Conservation (phyloP, 2,797 vertebrate genomes). For the Allochrocebus solatus region DNA sequence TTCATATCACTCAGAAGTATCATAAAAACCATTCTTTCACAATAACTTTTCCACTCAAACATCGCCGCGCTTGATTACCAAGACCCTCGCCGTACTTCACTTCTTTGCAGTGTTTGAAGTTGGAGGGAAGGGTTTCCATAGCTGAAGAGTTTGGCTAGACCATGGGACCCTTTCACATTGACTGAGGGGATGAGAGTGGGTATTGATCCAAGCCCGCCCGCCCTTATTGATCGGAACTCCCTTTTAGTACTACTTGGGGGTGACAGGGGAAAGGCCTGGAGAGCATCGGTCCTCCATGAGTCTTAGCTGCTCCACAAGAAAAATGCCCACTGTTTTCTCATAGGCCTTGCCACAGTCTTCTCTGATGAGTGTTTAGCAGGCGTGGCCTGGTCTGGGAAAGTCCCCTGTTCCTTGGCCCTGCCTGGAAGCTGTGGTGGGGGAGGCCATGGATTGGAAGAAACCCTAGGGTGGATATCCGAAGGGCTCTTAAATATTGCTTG, state of each 20-base stretch:
- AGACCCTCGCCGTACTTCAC: neutral
- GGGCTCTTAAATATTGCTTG: neutral
- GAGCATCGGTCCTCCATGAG: rapidly evolving
- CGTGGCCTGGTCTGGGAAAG: neutral
- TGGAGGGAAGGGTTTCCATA: neutral
- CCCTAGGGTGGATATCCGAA: neutral
- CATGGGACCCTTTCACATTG: neutral
- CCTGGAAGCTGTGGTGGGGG: neutral
- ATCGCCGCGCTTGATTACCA: neutral
- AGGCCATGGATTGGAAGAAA: neutral
- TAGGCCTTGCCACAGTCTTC: neutral
- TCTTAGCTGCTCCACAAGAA: neutral
- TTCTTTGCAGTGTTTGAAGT: neutral
- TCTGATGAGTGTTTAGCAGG: neutral
- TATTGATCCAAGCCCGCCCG: neutral
- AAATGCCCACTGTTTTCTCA: neutral
- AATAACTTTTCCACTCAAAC: neutral
- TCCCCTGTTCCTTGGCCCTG: neutral
- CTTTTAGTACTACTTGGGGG: rapidly evolving
- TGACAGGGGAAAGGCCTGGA: neutral
- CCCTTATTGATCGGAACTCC: neutral
- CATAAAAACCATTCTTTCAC: neutral
- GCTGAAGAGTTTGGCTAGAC: neutral
- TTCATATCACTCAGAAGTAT: neutral
- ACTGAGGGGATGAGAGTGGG: neutral